Evolutionary conservation across 1,140 invertebrate species (phyloP), one percentile per base, ranked within the genome.

Genomic region (Brachionus rubens): DNA sequence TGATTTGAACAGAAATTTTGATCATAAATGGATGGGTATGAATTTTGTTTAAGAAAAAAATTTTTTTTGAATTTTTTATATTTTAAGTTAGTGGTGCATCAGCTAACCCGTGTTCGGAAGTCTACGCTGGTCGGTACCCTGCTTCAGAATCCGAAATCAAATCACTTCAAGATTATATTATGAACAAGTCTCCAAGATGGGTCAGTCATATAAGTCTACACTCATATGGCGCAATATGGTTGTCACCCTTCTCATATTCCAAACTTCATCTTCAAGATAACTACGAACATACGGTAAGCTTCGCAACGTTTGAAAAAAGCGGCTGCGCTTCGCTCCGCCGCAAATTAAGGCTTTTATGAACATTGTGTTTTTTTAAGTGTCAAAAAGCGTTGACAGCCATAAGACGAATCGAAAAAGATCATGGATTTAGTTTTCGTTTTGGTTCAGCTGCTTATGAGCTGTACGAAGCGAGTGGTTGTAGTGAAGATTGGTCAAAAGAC

Each of bases 1-100:
- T 54, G 47, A 68, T 46, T 46, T 70, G 12, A 72, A 75, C 36
- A 14, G 75, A 62, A 76, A 76, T 41, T 76, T 76, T 76, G 54
- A 43, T 5, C 48, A 62, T 36, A 21, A 59, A 33, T 76, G 75
- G 75, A 76, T 62, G 52, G 72, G 72, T 75, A 28, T 26, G 24
- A 12, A 6, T 41, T 30, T 4, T 28, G 24, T 14, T 28, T 12
- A 30, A 50, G 7, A 56, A 46, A 36, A 70, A 30, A 70, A n/a
- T 40, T 2, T 67, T 36, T 67, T 21, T 28, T 72, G 28, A 26
- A 41, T 50, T 68, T 68, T 30, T 56, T 16, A 1, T 48, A 2
- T 72, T 46, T 47, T n/a, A n/a, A 75, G 56, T 56, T 6, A 65
- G 52, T 24, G 75, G 75, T 16, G 41, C 75, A 59, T 59, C 50